Conservation (phyloP, 2,888 invertebrate genomes). For the Dastarcus helophoroides region DNA sequence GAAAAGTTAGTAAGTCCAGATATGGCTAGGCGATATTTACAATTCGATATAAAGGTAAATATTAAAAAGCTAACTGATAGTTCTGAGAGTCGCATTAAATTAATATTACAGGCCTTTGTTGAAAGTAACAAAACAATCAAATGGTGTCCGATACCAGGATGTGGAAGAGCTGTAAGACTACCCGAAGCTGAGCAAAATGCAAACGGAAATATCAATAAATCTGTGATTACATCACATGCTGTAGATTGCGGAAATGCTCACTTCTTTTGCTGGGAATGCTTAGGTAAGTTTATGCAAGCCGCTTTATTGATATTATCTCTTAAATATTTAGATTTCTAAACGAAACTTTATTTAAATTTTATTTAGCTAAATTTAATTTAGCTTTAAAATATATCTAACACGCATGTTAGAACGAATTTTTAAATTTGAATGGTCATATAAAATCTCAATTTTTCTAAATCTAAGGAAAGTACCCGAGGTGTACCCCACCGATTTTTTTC, state of each 20-base stretch:
- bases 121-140: constrained; percentile 58
- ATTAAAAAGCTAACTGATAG: not conserved
- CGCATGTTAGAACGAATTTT: no score
- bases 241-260: constrained; percentile 61
- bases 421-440: no score
- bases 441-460: no score
- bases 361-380: no score
- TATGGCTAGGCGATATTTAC: constrained; percentile 52
- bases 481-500: no score
- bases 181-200: constrained; percentile 43
- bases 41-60: constrained; percentile 55
- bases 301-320: no score
- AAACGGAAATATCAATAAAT: constrained; percentile 23
- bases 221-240: constrained; percentile 42
- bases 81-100: constrained; percentile 1
- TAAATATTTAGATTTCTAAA: no score
- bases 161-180: constrained; percentile 51
- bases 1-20: constrained; percentile 54
- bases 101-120: constrained; percentile 47
- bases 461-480: no score
- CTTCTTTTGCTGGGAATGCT: constrained; percentile 55
- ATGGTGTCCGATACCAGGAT: constrained; percentile 59
- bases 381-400: no score
- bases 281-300: no score
- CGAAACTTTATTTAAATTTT: no score